Evolutionary conservation across 2,888 invertebrate species (phyloP).

Genomic region (Rhodophaea formosa): DNA sequence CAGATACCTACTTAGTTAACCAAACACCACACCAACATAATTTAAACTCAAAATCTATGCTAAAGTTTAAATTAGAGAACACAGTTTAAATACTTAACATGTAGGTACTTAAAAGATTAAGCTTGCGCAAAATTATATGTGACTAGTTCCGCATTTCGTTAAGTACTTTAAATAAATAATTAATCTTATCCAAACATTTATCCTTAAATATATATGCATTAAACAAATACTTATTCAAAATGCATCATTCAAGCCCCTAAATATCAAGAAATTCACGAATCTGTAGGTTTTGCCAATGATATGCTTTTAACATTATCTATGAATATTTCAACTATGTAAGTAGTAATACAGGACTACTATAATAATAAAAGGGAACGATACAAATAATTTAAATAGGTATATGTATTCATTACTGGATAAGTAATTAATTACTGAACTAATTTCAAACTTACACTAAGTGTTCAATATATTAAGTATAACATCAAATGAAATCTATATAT

Average conservation of each 20-base stretch:
- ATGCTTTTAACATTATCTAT: slow-evolving; percentile 67
- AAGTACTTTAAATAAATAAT: slow-evolving; percentile 80
- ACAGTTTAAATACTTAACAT: slow-evolving; percentile 73
- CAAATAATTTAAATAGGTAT: slow-evolving; percentile 50
- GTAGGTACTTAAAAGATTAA: slow-evolving; percentile 71
- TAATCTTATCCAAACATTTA: slow-evolving; percentile 76
- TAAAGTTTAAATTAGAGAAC: slow-evolving; percentile 76
- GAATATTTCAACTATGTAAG: slow-evolving; percentile 70
- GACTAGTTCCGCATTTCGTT: slow-evolving; percentile 80
- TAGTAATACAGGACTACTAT: slow-evolving; percentile 55
- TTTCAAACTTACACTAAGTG: slow-evolving; percentile 73
- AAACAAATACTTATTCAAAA: slow-evolving; percentile 64
- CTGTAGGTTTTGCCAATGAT: slow-evolving; percentile 63
- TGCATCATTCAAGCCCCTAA: slow-evolving; percentile 68
- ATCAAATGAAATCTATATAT: slow-evolving; percentile 78
- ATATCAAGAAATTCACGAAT: slow-evolving; percentile 58
- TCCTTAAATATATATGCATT: slow-evolving; percentile 68
- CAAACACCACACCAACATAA: slow-evolving; percentile 80
- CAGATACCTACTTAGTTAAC: slow-evolving; percentile 69
- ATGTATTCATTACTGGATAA: slow-evolving; percentile 56
- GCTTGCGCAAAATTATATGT: slow-evolving; percentile 81
- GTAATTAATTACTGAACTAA: slow-evolving; percentile 62
- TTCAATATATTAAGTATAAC: slow-evolving; percentile 74
- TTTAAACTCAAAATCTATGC: slow-evolving; percentile 74
- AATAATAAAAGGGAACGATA: slow-evolving; percentile 62